Percentiles rank a stretch among this genome's conserved stretches.
phyloP scores from a whole-genome alignment of 2,113 vertebrate genomes.

The Lophotis ruficrista region DNA sequence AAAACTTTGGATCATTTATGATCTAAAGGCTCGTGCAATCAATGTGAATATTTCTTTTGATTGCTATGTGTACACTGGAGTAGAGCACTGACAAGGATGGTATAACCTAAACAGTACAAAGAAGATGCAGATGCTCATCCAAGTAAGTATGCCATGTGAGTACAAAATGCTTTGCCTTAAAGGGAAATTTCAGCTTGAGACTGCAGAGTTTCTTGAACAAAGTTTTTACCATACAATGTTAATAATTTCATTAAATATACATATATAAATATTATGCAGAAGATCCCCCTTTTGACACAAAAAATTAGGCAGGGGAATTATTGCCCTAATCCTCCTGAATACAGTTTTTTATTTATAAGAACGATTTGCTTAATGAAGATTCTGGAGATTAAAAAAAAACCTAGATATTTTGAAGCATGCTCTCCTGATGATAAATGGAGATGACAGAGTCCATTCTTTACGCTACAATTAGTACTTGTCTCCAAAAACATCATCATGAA shows the following conservation, averaged over 20 bases:
- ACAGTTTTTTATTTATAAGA: not conserved
- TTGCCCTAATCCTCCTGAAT: not conserved
- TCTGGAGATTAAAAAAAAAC: not conserved
- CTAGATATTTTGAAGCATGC: not conserved
- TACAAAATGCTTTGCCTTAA: not conserved
- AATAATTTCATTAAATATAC: not conserved
- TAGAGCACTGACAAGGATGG: not conserved
- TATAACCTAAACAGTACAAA: not conserved
- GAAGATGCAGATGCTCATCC: not conserved
- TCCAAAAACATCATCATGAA: not conserved
- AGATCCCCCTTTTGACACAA: not conserved
- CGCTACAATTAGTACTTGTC: not conserved
- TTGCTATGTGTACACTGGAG: not conserved
- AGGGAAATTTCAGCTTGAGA: not conserved
- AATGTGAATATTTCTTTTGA: not conserved
- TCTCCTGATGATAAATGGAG: conserved; percentile 6
- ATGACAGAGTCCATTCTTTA: conserved; percentile 15
- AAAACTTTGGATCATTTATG: not conserved
- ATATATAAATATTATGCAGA: not conserved
- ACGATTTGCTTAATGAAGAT: not conserved
- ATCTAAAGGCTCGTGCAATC: not conserved
- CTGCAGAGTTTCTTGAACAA: not conserved
- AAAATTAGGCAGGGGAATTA: not conserved
- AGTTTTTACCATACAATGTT: not conserved
- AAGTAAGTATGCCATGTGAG: not conserved